Evolutionary conservation across 2,113 vertebrate genomes (phyloP).

Genomic region (Atlantisia rogersi): DNA sequence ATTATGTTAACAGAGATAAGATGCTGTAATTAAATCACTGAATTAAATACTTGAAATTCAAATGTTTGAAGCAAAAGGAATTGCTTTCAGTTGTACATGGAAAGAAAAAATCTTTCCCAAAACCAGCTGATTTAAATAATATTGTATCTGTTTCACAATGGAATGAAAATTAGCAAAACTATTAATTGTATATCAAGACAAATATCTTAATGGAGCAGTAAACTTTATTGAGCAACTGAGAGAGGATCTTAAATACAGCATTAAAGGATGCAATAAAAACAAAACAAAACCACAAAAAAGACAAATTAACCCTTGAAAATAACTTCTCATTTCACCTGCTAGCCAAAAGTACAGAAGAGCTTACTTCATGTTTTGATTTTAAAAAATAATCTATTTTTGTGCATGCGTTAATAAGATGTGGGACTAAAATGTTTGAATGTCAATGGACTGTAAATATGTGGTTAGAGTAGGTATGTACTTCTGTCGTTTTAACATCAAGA

Average conservation of each 20-base stretch:
- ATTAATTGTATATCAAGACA: neutral
- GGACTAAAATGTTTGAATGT: neutral
- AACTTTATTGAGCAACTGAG: neutral
- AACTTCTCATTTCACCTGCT: neutral
- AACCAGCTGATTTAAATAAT: neutral
- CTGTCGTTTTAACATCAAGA: neutral
- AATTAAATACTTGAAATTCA: neutral
- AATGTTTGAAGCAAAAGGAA: neutral
- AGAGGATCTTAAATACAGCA: neutral
- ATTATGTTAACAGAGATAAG: neutral
- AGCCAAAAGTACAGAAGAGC: neutral
- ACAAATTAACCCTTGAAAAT: neutral
- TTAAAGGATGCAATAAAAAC: neutral
- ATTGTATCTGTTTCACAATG: neutral
- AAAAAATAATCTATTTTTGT: neutral
- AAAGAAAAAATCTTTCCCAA: neutral
- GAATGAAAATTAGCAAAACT: neutral
- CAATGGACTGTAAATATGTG: neutral
- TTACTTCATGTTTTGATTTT: accelerated
- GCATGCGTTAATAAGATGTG: neutral
- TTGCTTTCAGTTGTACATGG: neutral
- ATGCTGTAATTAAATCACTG: neutral
- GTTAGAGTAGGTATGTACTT: neutral
- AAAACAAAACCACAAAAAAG: neutral
- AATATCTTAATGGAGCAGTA: neutral